Conservation (phyloP, 2,888 invertebrate species). For the Drosophila birchii region DNA sequence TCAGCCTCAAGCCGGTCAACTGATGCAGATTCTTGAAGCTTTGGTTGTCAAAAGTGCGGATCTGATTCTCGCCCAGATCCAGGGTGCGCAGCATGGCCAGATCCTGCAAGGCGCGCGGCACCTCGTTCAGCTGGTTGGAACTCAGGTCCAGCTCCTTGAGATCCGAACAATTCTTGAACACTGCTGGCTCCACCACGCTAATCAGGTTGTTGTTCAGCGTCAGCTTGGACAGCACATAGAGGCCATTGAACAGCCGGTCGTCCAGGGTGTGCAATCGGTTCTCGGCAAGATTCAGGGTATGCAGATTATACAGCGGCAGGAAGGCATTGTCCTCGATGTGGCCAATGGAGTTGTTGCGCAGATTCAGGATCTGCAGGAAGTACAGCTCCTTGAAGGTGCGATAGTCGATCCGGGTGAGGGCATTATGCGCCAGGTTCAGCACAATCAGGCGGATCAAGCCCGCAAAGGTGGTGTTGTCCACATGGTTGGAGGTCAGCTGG, state of each 20-base stretch:
- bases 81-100: slow-evolving; percentile 93
- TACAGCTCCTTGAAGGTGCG: slow-evolving; percentile 94
- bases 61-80: slow-evolving; percentile 96
- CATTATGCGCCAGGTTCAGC: slow-evolving; percentile 93
- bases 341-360: slow-evolving; percentile 94
- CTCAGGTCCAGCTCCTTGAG: slow-evolving; percentile 95
- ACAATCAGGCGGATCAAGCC: slow-evolving; percentile 93
- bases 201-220: slow-evolving; percentile 94
- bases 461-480: slow-evolving; percentile 94
- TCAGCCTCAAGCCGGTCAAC: slow-evolving; percentile 93
- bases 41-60: slow-evolving; percentile 91
- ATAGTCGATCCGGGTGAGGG: slow-evolving; percentile 92
- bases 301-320: slow-evolving; percentile 93
- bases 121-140: slow-evolving; percentile 92
- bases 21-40: slow-evolving; percentile 94
- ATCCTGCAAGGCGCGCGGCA: slow-evolving; percentile 93
- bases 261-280: slow-evolving; percentile 93
- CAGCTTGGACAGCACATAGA: slow-evolving; percentile 93
- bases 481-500: slow-evolving; percentile 92
- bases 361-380: slow-evolving; percentile 93
- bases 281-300: slow-evolving; percentile 94
- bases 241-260: slow-evolving; percentile 92
- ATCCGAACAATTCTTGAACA: slow-evolving; percentile 94
- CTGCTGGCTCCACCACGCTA: slow-evolving; percentile 90
- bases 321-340: slow-evolving; percentile 95